Base-by-base conservation (phyloP, 2,888 invertebrate genomes). In the Brachyptera putata region DNA sequence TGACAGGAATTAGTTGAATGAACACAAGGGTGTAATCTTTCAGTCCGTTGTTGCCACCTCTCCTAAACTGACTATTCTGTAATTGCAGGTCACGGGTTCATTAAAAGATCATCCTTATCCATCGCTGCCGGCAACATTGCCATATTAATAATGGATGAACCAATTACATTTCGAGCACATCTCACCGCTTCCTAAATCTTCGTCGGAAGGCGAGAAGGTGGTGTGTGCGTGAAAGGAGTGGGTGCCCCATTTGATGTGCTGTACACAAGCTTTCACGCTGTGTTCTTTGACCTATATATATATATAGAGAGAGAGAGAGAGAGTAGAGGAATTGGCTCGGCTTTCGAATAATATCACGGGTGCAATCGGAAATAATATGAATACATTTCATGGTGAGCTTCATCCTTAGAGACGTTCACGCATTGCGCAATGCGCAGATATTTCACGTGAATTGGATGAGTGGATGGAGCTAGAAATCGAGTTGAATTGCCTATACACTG, bases 121-220 rank as follows among this genome's bases (percentile, higher is more conserved):
- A 53, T 34, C 36, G 53, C 36, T 34, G 36, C 7, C 21, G 53
- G 53, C 53, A 53, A 53, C 34, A 53, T 34, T 53, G 34, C 53
- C 16, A 36, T 34, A 53, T 53, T 53, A 53, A 53, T 53, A 53
- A 53, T 53, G 53, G 34, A 53, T 53, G 53, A 53, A 53, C 53
- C 53, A 53, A 53, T 53, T 53, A 53, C 34, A 34, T 18, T 18
- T 2, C 21, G 21, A 43, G 43, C 18, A 18, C 43, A 43, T 43
- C 21, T 43, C 43, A 4, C 43, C n/a, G 43, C 18, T 2, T 18
- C 21, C 14, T 14, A 43, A 16, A 16, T 37, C 16, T 37, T 37
- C 39, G 16, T 37, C 39, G 16, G n/a, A n/a, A n/a, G n/a, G n/a
- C n/a, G n/a, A n/a, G n/a, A n/a, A n/a, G n/a, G n/a, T n/a, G 30